phyloP scores from a whole-genome alignment of 2,888 invertebrate genomes.

The Hydropsyche betteni region DNA sequence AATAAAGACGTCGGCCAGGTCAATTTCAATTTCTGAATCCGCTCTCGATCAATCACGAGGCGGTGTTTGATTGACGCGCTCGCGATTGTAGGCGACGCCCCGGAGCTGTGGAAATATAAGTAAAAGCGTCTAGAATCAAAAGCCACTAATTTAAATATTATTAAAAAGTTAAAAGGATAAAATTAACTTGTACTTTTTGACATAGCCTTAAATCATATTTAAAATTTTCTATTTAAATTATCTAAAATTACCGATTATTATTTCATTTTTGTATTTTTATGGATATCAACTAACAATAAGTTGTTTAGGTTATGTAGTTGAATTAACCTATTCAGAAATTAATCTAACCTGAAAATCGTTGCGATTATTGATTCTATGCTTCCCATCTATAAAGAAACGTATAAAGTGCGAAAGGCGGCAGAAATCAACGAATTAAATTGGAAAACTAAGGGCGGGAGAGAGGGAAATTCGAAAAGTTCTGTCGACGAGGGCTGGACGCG shows the following conservation, averaged over 20 bases:
- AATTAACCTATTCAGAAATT: too few relatives aligned
- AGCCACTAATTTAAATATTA: neutral
- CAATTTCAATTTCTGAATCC: constrained; percentile 35
- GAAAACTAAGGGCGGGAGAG: constrained; percentile 20
- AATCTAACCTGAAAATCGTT: too few relatives aligned
- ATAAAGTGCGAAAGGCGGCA: too few relatives aligned
- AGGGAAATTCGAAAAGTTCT: constrained; percentile 30
- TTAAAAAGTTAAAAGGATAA: too few relatives aligned
- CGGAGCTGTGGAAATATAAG: neutral
- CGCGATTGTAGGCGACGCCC: constrained; percentile 21
- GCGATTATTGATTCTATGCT: too few relatives aligned
- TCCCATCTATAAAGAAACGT: too few relatives aligned
- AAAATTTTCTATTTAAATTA: too few relatives aligned
- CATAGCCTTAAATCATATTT: too few relatives aligned
- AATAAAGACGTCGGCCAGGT: constrained; percentile 11
- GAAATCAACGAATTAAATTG: constrained; percentile 22
- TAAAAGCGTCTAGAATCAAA: neutral
- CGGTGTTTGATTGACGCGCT: constrained; percentile 18
- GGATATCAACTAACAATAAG: neutral
- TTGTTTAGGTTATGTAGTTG: neutral
- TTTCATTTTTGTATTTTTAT: too few relatives aligned
- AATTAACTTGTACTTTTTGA: too few relatives aligned
- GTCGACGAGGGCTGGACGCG: neutral
- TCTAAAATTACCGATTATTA: too few relatives aligned
- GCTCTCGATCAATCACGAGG: constrained; percentile 36